Base-by-base conservation (phyloP, 2,113 vertebrate genomes). In the Hydrochoerus hydrochaeris region DNA sequence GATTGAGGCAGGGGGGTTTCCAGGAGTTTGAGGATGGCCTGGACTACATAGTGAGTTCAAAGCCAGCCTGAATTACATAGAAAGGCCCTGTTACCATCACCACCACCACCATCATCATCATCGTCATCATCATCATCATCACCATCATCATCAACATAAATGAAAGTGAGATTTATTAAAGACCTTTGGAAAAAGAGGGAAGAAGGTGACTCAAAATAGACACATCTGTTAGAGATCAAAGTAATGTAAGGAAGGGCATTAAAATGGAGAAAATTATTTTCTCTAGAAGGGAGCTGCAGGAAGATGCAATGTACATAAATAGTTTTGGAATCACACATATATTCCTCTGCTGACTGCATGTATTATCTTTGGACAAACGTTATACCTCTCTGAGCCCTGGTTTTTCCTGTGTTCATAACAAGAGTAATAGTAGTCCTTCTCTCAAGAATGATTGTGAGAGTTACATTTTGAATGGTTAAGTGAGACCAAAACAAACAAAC, bases 381-480 rank as follows among this genome's bases (percentile, higher is more conserved):
- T 92, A 30, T 17, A 54, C 49, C 46, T 95, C 44, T 20, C 28
- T 54, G 24, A 58, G 44, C 38, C 65, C 91, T 49, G 14, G 13
- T 57, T 87, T 96, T 49, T 35, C 54, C 32, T 80, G 28, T 65
- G 16, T 57, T 80, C 38, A 78, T 44, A 83, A 60, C 38, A 91
- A 41, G 4, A 20, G 28, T 41, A n/a, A 58, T 2, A 73, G 14
- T 0, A 52, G 69, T 6, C 41, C 5, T 69, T 62, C 28, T 3
- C 13, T 58, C 20, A 26, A 28, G 28, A 57, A 35, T 71, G 12
- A 26, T 26, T 49, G 46, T 62, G 52, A 85, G 69, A 71, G 67
- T 44, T n/a, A 83, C 46, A 52, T 54, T 17, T 38, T 63, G 35
- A 38, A 38, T 65, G 49, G 24, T 78, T 87, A 41, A 11, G 26